Evolutionary conservation across 2,888 invertebrate genomes (phyloP).

Genomic region (Dolichopus griseipennis): DNA sequence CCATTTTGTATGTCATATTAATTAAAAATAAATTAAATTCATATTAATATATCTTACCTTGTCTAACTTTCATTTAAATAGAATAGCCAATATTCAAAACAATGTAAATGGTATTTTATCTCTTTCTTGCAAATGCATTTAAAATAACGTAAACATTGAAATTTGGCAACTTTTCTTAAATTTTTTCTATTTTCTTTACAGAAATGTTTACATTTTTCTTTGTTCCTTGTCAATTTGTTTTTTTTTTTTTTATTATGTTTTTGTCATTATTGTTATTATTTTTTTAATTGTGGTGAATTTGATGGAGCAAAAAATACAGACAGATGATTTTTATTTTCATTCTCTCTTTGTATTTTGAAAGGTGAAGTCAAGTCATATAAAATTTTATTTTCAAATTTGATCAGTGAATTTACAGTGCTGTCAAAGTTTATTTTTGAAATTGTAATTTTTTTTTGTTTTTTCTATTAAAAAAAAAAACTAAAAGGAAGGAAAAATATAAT

Average conservation of each 20-base stretch:
- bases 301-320: not conserved
- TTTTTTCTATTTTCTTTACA: not conserved
- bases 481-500: too few relatives aligned
- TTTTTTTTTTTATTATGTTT: not conserved
- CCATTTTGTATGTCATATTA: too few relatives aligned
- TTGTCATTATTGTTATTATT: not conserved
- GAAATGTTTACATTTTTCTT: not conserved
- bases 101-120: not conserved
- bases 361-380: not conserved
- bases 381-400: not conserved
- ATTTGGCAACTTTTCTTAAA: not conserved
- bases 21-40: too few relatives aligned
- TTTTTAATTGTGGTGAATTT: not conserved
- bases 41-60: not conserved
- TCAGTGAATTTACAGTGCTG: not conserved
- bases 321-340: not conserved
- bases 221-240: not conserved
- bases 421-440: not conserved
- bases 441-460: too few relatives aligned
- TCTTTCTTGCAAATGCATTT: not conserved
- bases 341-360: not conserved
- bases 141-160: not conserved
- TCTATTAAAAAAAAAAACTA: too few relatives aligned
- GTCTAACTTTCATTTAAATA: not conserved
- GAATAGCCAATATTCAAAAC: too few relatives aligned